Percentiles rank a stretch among this genome's conserved stretches.
phyloP scores from a whole-genome alignment of 2,888 invertebrate genomes.

The Psylliodes chrysocephalus region DNA sequence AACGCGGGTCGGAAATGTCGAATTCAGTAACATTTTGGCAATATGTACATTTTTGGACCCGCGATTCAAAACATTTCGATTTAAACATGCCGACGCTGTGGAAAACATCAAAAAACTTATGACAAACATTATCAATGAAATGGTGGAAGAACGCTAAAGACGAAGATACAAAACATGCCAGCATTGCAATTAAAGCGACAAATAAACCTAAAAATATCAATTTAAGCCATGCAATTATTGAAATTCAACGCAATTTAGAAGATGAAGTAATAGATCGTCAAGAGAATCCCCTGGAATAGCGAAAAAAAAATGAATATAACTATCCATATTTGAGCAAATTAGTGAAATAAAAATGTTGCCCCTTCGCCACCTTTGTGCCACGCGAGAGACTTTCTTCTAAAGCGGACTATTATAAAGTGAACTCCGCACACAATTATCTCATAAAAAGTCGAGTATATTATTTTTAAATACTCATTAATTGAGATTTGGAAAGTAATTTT shows the following conservation, averaged over 20 bases:
- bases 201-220: no score
- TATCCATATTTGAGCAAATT: constrained; percentile 32
- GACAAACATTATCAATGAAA: neutral
- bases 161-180: neutral
- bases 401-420: no score
- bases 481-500: no score
- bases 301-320: constrained; percentile 27
- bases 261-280: constrained; percentile 17
- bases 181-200: no score
- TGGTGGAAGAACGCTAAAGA: neutral
- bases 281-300: constrained; percentile 34
- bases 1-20: constrained; percentile 19
- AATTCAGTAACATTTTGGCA: constrained; percentile 21
- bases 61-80: constrained; percentile 22
- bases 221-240: constrained; percentile 26
- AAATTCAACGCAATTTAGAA: constrained; percentile 36
- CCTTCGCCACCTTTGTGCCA: constrained; percentile 35
- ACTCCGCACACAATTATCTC: no score
- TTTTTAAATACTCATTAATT: no score
- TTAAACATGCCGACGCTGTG: neutral
- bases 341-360: constrained; percentile 29
- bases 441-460: no score
- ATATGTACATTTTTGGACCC: constrained; percentile 30
- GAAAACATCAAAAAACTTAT: neutral
- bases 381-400: constrained; percentile 34